Evolutionary conservation across 2,113 vertebrate genomes (phyloP), one percentile per base, ranked within the genome.

Genomic region (Mastomys coucha): DNA sequence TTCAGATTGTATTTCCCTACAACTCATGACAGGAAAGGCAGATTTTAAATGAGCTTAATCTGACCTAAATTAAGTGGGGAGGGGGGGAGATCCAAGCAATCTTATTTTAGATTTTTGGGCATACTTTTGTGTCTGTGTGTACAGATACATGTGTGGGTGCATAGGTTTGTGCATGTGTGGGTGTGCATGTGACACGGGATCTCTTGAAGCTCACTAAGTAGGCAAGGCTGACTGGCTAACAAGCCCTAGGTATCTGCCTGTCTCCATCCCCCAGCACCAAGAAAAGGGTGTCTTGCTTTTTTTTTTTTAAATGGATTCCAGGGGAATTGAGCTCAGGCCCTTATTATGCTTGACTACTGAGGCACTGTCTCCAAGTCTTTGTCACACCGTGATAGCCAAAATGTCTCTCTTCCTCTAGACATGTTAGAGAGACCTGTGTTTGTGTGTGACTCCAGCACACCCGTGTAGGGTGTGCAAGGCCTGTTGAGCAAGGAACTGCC

Each of bases 1-100:
- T 7, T 2, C 0, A 10, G 0, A 19, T 9, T 33, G 20, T 14
- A 1, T 28, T 72, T 87, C 22, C 28, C 20, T 14, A 67, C 2
- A 8, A 28, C 39, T 56, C 20, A 0, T 0, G 13, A 45, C 53
- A 95, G 42, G 31, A 14, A 36, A 84, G 17, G 24, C 24, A 1
- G 36, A 60, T 19, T 45, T 49, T 22, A 5, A 4, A 20, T 14
- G 33, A 56, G 63, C 51, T 51, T 78, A 31, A 65, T 26, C 33
- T 33, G 75, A 69, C 26, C 26, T 17, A 56, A 76, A 85, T 2
- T 51, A 36, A 31, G 45, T 45, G 45, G 45, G 78, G n/a, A 17
- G 22, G 20, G 20, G 73, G 73, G 22, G 36, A 10, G 28, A 51
- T 4, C 22, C 42, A 76, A 28, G 22, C 8, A 3, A 14, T 28